phyloP scores from a whole-genome alignment of 2,888 invertebrate species.

The Electrophaes corylata region DNA sequence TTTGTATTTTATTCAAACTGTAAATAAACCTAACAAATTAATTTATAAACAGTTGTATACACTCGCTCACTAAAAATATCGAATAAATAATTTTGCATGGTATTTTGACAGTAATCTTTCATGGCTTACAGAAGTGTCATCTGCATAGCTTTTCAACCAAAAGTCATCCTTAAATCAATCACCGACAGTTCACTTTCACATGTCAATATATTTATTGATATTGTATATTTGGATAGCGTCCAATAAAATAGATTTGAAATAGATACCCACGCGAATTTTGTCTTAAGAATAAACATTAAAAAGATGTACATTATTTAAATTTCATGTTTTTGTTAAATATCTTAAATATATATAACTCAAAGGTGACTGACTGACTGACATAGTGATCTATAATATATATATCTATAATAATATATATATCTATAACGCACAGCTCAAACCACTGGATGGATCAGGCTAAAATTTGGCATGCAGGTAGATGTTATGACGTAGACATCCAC shows the following conservation, averaged over 20 bases:
- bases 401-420: too few relatives aligned
- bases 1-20: background rate
- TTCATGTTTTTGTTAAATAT: conserved; percentile 4
- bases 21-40: background rate
- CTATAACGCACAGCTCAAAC: too few relatives aligned
- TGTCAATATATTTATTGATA: conserved; percentile 10
- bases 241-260: conserved; percentile 27
- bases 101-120: conserved; percentile 15
- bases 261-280: conserved; percentile 17
- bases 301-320: background rate
- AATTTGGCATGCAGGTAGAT: too few relatives aligned
- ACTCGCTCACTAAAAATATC: background rate
- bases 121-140: conserved; percentile 1
- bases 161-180: background rate
- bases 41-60: background rate
- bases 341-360: background rate
- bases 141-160: background rate
- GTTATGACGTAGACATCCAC: too few relatives aligned
- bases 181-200: conserved; percentile 7
- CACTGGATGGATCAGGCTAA: too few relatives aligned
- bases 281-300: conserved; percentile 7
- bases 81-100: conserved; percentile 12
- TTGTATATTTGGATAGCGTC: conserved; percentile 18
- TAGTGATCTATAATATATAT: too few relatives aligned
- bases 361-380: too few relatives aligned